Percentiles rank a stretch among this genome's conserved stretches.
phyloP scores from a whole-genome alignment of 1,140 invertebrate genomes.

The Tribolium castaneum region DNA sequence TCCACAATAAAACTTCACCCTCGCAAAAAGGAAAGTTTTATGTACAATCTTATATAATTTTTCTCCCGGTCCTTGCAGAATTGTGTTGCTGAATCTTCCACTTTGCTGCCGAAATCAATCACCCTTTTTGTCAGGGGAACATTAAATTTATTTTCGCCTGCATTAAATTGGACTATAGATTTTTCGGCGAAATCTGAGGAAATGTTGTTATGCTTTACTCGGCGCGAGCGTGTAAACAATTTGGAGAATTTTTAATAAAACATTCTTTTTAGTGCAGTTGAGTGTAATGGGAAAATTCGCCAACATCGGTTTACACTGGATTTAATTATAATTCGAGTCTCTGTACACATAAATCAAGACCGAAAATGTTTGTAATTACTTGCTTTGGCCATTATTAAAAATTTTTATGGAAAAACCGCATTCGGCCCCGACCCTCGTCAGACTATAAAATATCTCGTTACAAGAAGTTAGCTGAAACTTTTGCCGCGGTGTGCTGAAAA shows the following conservation, averaged over 20 bases:
- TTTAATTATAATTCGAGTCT: slow-evolving; percentile 40
- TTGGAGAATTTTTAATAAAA: slow-evolving; percentile 40
- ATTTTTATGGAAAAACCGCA: slow-evolving; percentile 14
- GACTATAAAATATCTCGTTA: slow-evolving; percentile 26
- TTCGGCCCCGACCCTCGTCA: background rate
- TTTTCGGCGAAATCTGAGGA: background rate
- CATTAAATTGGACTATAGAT: slow-evolving; percentile 11
- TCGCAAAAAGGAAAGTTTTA: slow-evolving; percentile 23
- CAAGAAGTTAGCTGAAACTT: slow-evolving; percentile 17
- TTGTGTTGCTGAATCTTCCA: background rate
- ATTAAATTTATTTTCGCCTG: slow-evolving; percentile 7
- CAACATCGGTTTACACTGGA: slow-evolving; percentile 39
- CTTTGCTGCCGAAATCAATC: slow-evolving; percentile 1
- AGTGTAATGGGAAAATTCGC: slow-evolving; percentile 33
- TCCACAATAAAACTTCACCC: slow-evolving; percentile 34
- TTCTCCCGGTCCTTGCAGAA: background rate
- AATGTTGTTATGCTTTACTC: slow-evolving; percentile 25
- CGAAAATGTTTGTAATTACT: slow-evolving; percentile 41
- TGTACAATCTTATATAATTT: slow-evolving; percentile 5
- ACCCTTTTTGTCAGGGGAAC: slow-evolving; percentile 11
- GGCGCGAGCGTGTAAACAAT: slow-evolving; percentile 38
- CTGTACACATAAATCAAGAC: slow-evolving; percentile 39
- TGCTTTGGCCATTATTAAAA: slow-evolving; percentile 26
- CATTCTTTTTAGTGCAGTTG: slow-evolving; percentile 39
- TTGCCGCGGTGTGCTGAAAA: slow-evolving; percentile 29